A percentile compares a stretch with the other conserved stretches of the same genome.
Evolutionary conservation across 2,888 invertebrate species (phyloP).

Genomic region (Rhodophaea formosa): DNA sequence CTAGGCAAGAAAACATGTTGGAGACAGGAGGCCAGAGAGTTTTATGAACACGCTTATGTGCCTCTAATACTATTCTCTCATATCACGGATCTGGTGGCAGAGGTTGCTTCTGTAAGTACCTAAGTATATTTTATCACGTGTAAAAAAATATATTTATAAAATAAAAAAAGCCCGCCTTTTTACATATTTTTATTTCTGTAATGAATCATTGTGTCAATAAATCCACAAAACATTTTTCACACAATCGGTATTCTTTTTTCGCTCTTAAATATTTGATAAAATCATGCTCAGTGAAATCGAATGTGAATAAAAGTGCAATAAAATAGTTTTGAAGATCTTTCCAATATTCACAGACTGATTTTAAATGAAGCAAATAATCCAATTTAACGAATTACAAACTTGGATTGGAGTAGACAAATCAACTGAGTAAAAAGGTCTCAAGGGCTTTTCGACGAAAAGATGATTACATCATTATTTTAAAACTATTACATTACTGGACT

Average conservation of each 20-base stretch:
- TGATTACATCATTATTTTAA: background rate
- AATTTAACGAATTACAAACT: conserved; percentile 1
- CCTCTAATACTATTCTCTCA: no score
- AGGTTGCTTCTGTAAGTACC: no score
- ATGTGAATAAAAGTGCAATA: conserved; percentile 5
- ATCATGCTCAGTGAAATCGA: background rate
- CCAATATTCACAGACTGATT: background rate
- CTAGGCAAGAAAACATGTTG: no score
- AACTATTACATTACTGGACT: background rate
- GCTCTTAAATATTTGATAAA: background rate
- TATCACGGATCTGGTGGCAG: no score
- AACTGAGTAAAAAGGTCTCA: background rate
- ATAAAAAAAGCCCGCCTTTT: no score
- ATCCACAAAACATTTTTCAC: no score
- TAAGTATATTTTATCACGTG: no score
- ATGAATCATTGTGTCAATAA: no score
- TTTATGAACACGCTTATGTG: no score
- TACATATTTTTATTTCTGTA: no score
- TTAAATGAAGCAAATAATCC: background rate
- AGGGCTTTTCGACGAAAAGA: background rate
- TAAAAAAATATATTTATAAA: no score
- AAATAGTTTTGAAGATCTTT: background rate
- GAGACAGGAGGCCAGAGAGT: no score
- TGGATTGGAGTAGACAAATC: background rate
- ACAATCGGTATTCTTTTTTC: background rate